These are phyloP conservation scores for Diglossa cyanea DNA, from an alignment of 2,797 vertebrate genomes.

Conservation along the genomic window DNA sequence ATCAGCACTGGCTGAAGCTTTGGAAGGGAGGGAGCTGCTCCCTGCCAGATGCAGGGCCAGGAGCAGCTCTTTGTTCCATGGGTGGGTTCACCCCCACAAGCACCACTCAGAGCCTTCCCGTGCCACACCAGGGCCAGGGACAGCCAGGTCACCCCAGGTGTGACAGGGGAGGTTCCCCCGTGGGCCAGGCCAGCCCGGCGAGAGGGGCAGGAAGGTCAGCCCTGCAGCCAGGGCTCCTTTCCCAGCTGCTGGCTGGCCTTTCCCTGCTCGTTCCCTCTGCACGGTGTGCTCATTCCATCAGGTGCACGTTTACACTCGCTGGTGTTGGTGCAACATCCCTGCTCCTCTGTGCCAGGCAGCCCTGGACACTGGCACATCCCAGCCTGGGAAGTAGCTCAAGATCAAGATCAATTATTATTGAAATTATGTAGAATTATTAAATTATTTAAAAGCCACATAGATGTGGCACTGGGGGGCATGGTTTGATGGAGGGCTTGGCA, in stretches of 20 bases:
- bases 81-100: neutral
- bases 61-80: neutral
- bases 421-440: neutral
- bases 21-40: neutral
- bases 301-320: rapidly evolving
- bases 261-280: neutral
- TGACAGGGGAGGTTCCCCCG: neutral
- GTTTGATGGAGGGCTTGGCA: neutral
- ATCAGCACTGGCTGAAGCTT: neutral
- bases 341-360: neutral
- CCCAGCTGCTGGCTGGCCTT: neutral
- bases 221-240: neutral
- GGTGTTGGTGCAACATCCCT: rapidly evolving
- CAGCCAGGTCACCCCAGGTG: neutral
- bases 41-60: neutral
- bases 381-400: neutral
- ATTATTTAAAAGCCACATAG: neutral
- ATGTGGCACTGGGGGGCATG: neutral
- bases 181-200: neutral
- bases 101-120: rapidly evolving
- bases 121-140: neutral
- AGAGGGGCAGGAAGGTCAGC: neutral
- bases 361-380: neutral
- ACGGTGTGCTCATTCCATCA: neutral
- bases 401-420: too few relatives aligned